These are phyloP conservation scores for Chrysochloris asiatica DNA, from an alignment of 2,113 vertebrate species.

Conservation along the genomic window DNA sequence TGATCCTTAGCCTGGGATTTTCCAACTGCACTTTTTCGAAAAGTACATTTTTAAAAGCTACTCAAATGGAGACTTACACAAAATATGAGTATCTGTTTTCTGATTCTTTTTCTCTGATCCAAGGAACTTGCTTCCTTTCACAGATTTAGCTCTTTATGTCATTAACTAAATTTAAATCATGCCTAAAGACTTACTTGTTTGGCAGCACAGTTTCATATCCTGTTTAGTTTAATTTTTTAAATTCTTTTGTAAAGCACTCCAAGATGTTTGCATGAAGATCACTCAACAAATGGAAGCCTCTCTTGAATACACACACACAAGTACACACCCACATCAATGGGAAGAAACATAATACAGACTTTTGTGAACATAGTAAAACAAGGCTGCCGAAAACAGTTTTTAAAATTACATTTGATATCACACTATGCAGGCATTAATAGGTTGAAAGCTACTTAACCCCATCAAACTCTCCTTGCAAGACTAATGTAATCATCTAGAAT, in stretches of 20 bases:
- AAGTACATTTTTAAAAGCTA: slow-evolving; percentile 66
- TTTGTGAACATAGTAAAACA: slow-evolving; percentile 69
- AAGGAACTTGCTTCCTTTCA: slow-evolving; percentile 78
- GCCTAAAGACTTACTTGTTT: slow-evolving; percentile 81
- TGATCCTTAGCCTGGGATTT: slow-evolving; percentile 61
- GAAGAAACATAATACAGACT: slow-evolving; percentile 68
- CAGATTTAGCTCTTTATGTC: slow-evolving; percentile 80
- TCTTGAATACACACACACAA: slow-evolving; percentile 64
- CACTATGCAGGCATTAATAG: slow-evolving; percentile 57
- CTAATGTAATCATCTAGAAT: slow-evolving; percentile 68
- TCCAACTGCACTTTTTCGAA: slow-evolving; percentile 70
- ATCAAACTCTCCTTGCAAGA: slow-evolving; percentile 58
- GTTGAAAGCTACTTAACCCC: slow-evolving; percentile 62
- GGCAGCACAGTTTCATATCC: slow-evolving; percentile 84
- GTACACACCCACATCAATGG: slow-evolving; percentile 55
- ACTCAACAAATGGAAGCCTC: slow-evolving; percentile 74
- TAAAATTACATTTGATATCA: slow-evolving; percentile 53
- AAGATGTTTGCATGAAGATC: slow-evolving; percentile 81
- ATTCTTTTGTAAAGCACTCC: slow-evolving; percentile 81
- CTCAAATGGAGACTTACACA: slow-evolving; percentile 76
- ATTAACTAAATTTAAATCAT: slow-evolving; percentile 81
- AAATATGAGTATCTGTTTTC: slow-evolving; percentile 70
- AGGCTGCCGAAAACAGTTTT: slow-evolving; percentile 62
- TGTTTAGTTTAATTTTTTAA: slow-evolving; percentile 82
- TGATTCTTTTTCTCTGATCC: slow-evolving; percentile 77